Conservation (phyloP, 2,113 vertebrate species). For the Tylochromis polylepis region DNA sequence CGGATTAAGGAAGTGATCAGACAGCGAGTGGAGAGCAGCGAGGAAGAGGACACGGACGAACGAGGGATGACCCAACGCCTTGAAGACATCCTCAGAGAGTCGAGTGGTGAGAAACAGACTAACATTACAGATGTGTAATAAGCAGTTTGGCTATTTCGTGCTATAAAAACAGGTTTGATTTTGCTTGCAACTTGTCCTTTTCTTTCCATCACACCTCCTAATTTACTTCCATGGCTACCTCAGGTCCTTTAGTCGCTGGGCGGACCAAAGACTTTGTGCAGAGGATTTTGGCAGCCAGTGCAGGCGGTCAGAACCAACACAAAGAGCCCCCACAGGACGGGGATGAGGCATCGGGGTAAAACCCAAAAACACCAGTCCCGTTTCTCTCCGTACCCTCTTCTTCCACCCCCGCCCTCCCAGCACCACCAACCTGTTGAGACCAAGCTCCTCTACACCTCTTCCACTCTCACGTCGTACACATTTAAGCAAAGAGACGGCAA, state of each 20-base stretch:
- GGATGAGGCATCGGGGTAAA: conserved; percentile 28
- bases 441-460: background rate
- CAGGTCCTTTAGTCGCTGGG: conserved; percentile 73
- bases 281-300: conserved; percentile 67
- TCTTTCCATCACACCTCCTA: background rate
- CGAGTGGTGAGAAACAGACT: conserved; percentile 57
- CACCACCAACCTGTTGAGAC: background rate
- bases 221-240: background rate
- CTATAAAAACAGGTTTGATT: background rate
- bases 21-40: conserved; percentile 67
- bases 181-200: background rate
- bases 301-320: conserved; percentile 31
- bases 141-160: background rate
- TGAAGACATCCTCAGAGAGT: conserved; percentile 69
- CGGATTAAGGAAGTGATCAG: conserved; percentile 73
- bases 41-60: conserved; percentile 55
- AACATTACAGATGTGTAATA: background rate
- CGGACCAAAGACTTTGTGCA: conserved; percentile 76
- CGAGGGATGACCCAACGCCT: conserved; percentile 70
- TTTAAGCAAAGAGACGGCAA: background rate
- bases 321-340: conserved; percentile 16
- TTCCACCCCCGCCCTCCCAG: background rate
- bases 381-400: background rate
- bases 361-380: background rate
- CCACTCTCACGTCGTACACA: background rate